phyloP scores from a whole-genome alignment of 2,888 invertebrate genomes.

The Digitonthophagus gazella region DNA sequence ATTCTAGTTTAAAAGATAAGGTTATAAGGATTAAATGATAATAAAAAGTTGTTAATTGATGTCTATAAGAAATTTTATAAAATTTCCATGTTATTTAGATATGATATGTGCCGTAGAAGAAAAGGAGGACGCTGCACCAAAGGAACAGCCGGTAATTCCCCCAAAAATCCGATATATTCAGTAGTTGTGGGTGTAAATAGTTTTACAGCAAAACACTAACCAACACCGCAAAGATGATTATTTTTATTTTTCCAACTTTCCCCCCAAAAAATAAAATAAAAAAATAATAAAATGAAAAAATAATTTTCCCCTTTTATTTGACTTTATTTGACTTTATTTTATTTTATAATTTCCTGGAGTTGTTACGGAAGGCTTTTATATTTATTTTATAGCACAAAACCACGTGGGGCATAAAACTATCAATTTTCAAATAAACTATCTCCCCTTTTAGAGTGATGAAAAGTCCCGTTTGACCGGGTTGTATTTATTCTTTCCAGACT shows the following conservation, averaged over 20 bases:
- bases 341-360: too few relatives aligned
- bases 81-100: slow-evolving; percentile 61
- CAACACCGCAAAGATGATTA: slow-evolving; percentile 7
- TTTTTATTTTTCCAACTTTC: not conserved
- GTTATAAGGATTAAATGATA: too few relatives aligned
- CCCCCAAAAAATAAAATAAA: too few relatives aligned
- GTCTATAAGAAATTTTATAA: too few relatives aligned
- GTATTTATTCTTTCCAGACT: slow-evolving; percentile 72
- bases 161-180: slow-evolving; percentile 17
- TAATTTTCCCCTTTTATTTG: too few relatives aligned
- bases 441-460: not conserved
- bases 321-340: too few relatives aligned
- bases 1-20: too few relatives aligned
- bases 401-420: not conserved
- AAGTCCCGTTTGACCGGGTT: slow-evolving; percentile 40
- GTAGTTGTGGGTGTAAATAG: slow-evolving; percentile 23
- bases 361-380: too few relatives aligned
- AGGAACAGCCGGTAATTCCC: slow-evolving; percentile 90
- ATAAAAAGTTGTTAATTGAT: too few relatives aligned
- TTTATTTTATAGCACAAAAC: slow-evolving; percentile 2
- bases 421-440: slow-evolving; percentile 10
- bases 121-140: slow-evolving; percentile 96
- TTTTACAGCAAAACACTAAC: slow-evolving; percentile 28
- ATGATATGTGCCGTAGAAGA: slow-evolving; percentile 96
- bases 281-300: too few relatives aligned